A percentile compares a stretch with the other conserved stretches of the same genome.
Conservation (phyloP, 1,140 invertebrate genomes). For the Pachypeltis micranthus region DNA sequence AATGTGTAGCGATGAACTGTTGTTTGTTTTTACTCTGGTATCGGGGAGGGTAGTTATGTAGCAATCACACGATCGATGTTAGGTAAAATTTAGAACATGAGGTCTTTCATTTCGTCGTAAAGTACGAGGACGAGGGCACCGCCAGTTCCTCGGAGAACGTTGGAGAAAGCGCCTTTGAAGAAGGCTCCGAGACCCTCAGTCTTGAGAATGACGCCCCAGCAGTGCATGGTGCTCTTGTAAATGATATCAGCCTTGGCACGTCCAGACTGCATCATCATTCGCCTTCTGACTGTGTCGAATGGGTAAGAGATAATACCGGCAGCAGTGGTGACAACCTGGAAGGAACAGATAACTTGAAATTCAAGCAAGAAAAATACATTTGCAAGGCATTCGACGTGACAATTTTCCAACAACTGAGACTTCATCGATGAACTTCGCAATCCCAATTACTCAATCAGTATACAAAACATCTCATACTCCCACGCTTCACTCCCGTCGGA, state of each 20-base stretch:
- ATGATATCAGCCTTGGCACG: slow-evolving; percentile 50
- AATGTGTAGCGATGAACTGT: not conserved
- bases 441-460: not conserved
- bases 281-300: slow-evolving; percentile 77
- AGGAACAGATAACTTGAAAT: slow-evolving; percentile 24
- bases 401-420: not conserved
- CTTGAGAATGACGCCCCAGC: slow-evolving; percentile 56
- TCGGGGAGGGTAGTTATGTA: not conserved
- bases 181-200: slow-evolving; percentile 55
- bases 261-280: slow-evolving; percentile 85
- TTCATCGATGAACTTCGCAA: not conserved
- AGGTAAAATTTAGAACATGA: slow-evolving; percentile 34
- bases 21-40: not conserved
- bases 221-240: slow-evolving; percentile 62
- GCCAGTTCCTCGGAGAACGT: slow-evolving; percentile 65
- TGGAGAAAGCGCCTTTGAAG: slow-evolving; percentile 74
- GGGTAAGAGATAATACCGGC: slow-evolving; percentile 79
- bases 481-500: no score
- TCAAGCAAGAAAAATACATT: not conserved
- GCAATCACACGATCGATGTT: not conserved
- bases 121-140: slow-evolving; percentile 66
- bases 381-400: not conserved
- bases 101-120: slow-evolving; percentile 63
- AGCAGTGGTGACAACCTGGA: slow-evolving; percentile 53
- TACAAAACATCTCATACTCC: no score